These are phyloP conservation scores for Digitonthophagus gazella DNA, from an alignment of 2,888 invertebrate species.

Conservation along the genomic window DNA sequence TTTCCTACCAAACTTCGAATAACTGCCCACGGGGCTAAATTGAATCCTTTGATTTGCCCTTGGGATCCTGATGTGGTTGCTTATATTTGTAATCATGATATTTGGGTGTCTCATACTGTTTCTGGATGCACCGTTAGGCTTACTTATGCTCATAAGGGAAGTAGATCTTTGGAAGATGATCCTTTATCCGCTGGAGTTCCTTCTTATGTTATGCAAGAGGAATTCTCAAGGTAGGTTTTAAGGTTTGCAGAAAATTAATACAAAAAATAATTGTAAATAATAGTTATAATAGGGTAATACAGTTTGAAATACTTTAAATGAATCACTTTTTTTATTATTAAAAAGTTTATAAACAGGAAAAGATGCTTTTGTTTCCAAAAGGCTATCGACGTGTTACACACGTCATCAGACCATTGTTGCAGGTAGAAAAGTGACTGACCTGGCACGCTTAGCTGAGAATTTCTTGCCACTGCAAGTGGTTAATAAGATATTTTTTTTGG, in stretches of 20 bases:
- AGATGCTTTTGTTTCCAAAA: no score
- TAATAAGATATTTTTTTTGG: no score
- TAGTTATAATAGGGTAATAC: not conserved
- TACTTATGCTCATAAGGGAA: conserved; percentile 69
- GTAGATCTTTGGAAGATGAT: conserved; percentile 71
- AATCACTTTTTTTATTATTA: not conserved
- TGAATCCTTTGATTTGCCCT: conserved; percentile 84
- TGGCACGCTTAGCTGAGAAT: no score
- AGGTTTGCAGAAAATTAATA: not conserved
- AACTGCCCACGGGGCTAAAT: conserved; percentile 64
- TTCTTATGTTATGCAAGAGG: conserved; percentile 97
- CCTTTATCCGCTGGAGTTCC: conserved; percentile 92
- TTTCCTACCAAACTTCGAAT: conserved; percentile 69
- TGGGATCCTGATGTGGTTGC: conserved; percentile 78
- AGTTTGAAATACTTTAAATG: not conserved
- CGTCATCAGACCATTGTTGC: no score
- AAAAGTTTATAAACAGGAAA: no score
- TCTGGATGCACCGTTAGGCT: conserved; percentile 69
- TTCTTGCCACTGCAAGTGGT: no score
- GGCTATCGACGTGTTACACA: no score
- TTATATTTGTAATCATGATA: conserved; percentile 85
- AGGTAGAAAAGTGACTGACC: no score
- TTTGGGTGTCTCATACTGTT: conserved; percentile 78
- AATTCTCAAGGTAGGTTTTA: conserved; percentile 58
- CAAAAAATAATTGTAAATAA: not conserved